Percentiles rank a stretch among this genome's conserved stretches.
Evolutionary conservation across 2,113 vertebrate genomes (phyloP).

Genomic region (Eulemur rufifrons): DNA sequence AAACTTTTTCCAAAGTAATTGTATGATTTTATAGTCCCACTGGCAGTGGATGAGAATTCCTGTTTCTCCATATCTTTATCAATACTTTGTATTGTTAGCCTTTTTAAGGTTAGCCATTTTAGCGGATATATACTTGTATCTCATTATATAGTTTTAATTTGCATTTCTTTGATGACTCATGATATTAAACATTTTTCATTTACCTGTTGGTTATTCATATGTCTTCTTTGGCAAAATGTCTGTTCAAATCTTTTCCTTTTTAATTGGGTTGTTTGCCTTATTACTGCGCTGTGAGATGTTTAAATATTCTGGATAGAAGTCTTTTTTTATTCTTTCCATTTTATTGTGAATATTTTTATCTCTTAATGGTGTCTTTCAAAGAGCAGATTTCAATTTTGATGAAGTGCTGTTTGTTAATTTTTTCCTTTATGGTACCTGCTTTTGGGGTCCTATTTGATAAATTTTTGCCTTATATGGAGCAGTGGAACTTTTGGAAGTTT

Average conservation of each 20-base stretch:
- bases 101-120: background rate
- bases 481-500: background rate
- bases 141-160: background rate
- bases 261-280: background rate
- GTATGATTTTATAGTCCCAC: background rate
- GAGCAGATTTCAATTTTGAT: slow-evolving; percentile 30
- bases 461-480: background rate
- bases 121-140: background rate
- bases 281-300: background rate
- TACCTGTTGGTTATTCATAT: background rate
- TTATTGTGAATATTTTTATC: background rate
- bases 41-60: background rate
- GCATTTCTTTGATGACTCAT: background rate
- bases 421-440: background rate
- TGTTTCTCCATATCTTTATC: background rate
- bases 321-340: background rate
- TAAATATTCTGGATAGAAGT: background rate
- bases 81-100: background rate
- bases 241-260: slow-evolving; percentile 8
- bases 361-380: background rate
- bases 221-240: background rate
- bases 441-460: background rate
- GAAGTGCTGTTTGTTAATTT: background rate
- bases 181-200: background rate
- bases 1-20: background rate